Evolutionary conservation across 2,113 vertebrate genomes (phyloP).

Genomic region (Indicator maculatus): DNA sequence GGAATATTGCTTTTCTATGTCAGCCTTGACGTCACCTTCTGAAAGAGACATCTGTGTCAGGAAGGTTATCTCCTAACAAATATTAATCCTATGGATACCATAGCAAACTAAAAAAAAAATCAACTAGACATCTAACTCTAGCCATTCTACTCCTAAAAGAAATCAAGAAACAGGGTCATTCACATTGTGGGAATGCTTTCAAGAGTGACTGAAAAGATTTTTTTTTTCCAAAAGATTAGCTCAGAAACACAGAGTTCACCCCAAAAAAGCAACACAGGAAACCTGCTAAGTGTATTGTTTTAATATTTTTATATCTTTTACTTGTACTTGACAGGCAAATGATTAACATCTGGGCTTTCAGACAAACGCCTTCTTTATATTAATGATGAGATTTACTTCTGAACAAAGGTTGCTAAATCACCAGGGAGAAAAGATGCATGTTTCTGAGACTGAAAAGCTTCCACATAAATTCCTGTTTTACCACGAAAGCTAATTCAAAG

Average conservation of each 20-base stretch:
- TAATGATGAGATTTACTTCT: background rate
- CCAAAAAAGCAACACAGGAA: background rate
- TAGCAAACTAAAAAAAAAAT: background rate
- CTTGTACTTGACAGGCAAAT: background rate
- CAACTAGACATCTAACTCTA: background rate
- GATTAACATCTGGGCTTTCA: conserved; percentile 32
- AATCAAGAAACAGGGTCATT: background rate
- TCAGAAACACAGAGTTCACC: background rate
- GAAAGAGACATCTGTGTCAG: background rate
- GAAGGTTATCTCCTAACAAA: background rate
- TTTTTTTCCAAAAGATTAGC: background rate
- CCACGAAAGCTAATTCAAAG: background rate
- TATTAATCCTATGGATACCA: background rate
- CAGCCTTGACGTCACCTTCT: background rate
- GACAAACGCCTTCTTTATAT: conserved; percentile 1
- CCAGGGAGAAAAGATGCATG: background rate
- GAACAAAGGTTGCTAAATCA: conserved; percentile 28
- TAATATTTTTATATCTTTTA: background rate
- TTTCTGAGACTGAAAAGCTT: background rate
- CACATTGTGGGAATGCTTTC: background rate
- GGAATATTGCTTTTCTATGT: background rate
- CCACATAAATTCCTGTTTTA: background rate
- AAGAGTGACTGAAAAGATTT: background rate
- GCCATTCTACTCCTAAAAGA: background rate
- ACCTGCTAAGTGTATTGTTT: background rate